Evolutionary conservation across 2,888 invertebrate genomes (phyloP).

Genomic region (Acrocyrtus sp.): DNA sequence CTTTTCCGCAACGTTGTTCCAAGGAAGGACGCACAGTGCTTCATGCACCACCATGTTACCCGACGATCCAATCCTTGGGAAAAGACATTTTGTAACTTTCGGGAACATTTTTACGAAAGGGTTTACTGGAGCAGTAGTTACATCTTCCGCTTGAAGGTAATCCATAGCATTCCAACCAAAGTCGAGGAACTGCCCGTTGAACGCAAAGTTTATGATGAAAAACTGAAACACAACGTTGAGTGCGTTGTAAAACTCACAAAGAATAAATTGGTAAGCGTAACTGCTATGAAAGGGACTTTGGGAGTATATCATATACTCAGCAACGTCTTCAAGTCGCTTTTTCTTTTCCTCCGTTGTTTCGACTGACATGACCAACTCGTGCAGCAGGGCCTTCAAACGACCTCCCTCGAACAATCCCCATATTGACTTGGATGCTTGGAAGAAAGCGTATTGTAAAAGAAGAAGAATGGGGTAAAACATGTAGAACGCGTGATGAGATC

Average conservation of each 20-base stretch:
- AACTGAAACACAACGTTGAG: constrained; percentile 10
- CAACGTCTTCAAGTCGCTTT: not conserved
- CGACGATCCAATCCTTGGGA: not conserved
- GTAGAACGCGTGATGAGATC: constrained; percentile 19
- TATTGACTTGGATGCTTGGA: not conserved
- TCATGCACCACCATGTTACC: constrained; percentile 2
- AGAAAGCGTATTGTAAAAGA: not conserved
- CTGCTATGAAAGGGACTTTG: not conserved
- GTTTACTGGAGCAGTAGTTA: not conserved
- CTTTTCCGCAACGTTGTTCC: constrained; percentile 28
- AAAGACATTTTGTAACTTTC: constrained; percentile 3
- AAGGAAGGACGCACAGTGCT: constrained; percentile 21
- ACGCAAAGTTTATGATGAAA: not conserved
- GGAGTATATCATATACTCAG: constrained; percentile 14
- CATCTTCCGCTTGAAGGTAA: not conserved
- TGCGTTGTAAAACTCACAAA: constrained; percentile 16
- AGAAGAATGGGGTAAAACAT: constrained; percentile 25
- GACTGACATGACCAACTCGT: constrained; percentile 3
- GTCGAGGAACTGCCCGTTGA: constrained; percentile 8
- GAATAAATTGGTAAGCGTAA: constrained; percentile 11
- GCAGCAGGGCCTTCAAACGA: constrained; percentile 1
- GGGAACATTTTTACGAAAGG: constrained; percentile 21
- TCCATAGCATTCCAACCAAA: constrained; percentile 9
- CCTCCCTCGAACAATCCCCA: constrained; percentile 17
- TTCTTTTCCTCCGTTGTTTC: not conserved